These are phyloP conservation scores for Osmoderma eremita DNA, from an alignment of 2,888 invertebrate genomes.

Conservation along the genomic window DNA sequence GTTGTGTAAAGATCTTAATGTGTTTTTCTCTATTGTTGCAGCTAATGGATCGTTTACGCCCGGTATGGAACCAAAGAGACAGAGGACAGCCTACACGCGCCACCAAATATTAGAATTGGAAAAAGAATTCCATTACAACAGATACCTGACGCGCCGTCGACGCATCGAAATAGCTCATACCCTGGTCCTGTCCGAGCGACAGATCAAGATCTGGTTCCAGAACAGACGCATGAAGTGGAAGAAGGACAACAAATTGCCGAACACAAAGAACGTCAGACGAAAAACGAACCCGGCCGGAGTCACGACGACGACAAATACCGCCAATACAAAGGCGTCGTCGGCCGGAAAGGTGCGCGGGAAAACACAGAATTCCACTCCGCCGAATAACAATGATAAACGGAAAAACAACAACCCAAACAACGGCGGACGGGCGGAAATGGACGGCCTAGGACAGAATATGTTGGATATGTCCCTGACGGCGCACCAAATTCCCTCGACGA, in stretches of 20 bases:
- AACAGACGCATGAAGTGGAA: constrained; percentile 88
- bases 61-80: constrained; percentile 95
- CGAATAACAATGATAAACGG: constrained; percentile 74
- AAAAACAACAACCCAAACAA: constrained; percentile 65
- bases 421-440: constrained; percentile 64
- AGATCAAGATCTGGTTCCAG: constrained; percentile 92
- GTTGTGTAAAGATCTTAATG: no score
- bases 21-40: constrained; percentile 68
- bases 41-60: constrained; percentile 89
- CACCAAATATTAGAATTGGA: constrained; percentile 98
- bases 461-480: constrained; percentile 60
- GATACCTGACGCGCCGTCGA: constrained; percentile 93
- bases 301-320: constrained; percentile 63
- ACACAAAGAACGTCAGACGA: constrained; percentile 80
- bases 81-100: constrained; percentile 96
- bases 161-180: constrained; percentile 98
- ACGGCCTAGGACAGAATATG: constrained; percentile 67
- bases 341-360: constrained; percentile 62
- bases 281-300: constrained; percentile 81
- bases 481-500: constrained; percentile 67
- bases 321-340: constrained; percentile 58
- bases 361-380: constrained; percentile 60
- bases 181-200: constrained; percentile 89
- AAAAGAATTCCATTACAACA: constrained; percentile 98
- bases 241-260: constrained; percentile 88